Evolutionary conservation across 2,888 invertebrate species (phyloP).

Genomic region (Sesia apiformis): DNA sequence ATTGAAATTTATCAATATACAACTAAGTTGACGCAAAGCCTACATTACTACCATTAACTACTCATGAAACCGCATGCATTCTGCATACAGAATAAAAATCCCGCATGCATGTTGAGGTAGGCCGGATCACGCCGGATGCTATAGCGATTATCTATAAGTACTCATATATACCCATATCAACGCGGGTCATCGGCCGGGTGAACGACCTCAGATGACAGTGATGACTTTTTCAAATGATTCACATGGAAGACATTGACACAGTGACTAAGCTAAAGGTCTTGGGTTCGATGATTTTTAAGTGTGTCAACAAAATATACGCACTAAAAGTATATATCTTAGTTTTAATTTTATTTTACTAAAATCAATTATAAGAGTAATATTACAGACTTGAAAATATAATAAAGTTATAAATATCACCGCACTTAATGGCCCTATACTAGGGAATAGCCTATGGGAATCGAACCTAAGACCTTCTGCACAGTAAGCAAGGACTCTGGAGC

Average conservation of each 20-base stretch:
- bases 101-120: conserved; percentile 41
- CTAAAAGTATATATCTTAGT: too few species aligned
- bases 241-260: conserved; percentile 3
- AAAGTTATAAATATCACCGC: too few species aligned
- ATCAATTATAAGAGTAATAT: too few species aligned
- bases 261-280: neutral
- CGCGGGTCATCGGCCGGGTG: conserved; percentile 42
- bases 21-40: too few species aligned
- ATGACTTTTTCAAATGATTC: conserved; percentile 25
- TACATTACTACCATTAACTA: neutral
- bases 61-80: conserved; percentile 10
- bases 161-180: conserved; percentile 2
- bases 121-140: conserved; percentile 39
- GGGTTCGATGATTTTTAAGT: too few species aligned
- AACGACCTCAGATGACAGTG: conserved; percentile 40
- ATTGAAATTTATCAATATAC: too few species aligned
- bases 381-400: too few species aligned
- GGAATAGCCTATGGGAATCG: too few species aligned
- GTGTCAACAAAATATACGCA: too few species aligned
- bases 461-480: neutral
- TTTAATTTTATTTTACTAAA: too few species aligned
- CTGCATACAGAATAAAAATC: conserved; percentile 21
- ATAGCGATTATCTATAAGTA: conserved; percentile 21
- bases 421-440: too few species aligned
- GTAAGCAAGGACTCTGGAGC: neutral